Conservation (phyloP, 2,797 vertebrate genomes). For the Neopelma chrysocephalum region DNA sequence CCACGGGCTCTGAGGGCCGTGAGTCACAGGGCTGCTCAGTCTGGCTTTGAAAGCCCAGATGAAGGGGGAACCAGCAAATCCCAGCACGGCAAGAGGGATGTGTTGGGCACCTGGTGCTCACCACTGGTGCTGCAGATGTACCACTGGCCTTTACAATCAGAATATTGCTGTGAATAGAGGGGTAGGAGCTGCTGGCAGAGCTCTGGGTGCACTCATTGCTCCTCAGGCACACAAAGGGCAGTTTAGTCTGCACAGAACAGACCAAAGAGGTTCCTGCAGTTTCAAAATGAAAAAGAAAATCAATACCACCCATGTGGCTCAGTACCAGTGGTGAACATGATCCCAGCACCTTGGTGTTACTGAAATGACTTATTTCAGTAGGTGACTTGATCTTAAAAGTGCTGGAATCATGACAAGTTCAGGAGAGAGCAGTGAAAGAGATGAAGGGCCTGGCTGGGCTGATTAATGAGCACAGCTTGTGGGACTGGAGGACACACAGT, state of each 20-base stretch:
- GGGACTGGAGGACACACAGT: not conserved
- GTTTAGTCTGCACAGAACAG: not conserved
- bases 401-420: not conserved
- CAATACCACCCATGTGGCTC: not conserved
- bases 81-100: not conserved
- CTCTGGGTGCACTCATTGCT: not conserved
- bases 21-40: not conserved
- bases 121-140: rapidly evolving
- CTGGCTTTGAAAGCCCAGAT: not conserved
- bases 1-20: not conserved
- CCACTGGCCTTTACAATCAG: not conserved
- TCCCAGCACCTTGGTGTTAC: not conserved
- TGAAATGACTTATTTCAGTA: not conserved
- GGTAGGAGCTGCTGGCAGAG: not conserved
- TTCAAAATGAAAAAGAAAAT: not conserved
- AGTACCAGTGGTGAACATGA: not conserved
- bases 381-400: not conserved
- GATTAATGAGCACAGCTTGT: not conserved
- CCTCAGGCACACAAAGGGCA: not conserved
- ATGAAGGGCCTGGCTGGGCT: not conserved
- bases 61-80: not conserved
- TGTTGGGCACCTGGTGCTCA: not conserved
- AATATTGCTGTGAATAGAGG: not conserved
- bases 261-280: not conserved
- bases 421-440: not conserved